These are phyloP conservation scores for Ormyrus rosae DNA, from an alignment of 2,888 invertebrate genomes.

Conservation along the genomic window DNA sequence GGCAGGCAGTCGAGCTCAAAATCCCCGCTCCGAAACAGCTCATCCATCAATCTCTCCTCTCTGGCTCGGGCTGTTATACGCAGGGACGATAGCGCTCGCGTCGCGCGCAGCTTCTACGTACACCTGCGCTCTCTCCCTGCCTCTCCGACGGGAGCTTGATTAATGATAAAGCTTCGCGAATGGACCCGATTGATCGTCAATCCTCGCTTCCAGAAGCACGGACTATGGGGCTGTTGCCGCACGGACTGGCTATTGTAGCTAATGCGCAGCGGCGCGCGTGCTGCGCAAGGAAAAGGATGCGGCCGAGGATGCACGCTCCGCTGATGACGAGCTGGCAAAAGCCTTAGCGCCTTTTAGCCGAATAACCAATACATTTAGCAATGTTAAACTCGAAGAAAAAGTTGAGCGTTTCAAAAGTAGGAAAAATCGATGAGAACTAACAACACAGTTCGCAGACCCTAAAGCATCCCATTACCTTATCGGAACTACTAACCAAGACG, in stretches of 20 bases:
- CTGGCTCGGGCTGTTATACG: background rate
- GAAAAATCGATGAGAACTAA: too few species aligned
- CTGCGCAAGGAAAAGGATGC: background rate
- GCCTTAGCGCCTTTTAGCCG: too few species aligned
- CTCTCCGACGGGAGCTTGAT: constrained; percentile 65
- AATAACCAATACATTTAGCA: too few species aligned
- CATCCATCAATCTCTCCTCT: constrained; percentile 67
- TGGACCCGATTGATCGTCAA: constrained; percentile 65
- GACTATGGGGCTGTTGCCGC: constrained; percentile 3
- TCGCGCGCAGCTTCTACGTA: constrained; percentile 43
- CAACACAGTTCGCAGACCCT: background rate
- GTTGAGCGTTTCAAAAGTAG: too few species aligned
- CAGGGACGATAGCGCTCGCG: background rate
- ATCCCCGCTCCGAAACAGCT: constrained; percentile 57
- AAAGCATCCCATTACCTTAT: constrained; percentile 47
- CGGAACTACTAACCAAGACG: constrained; percentile 22
- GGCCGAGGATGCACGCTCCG: too few species aligned
- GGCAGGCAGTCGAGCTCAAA: constrained; percentile 50
- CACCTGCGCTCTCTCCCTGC: constrained; percentile 62
- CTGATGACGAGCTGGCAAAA: too few species aligned
- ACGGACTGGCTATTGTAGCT: constrained; percentile 10
- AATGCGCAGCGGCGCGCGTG: constrained; percentile 6
- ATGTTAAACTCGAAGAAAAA: too few species aligned
- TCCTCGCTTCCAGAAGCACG: constrained; percentile 37
- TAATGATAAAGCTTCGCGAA: constrained; percentile 68